Percentiles rank a stretch among this genome's conserved stretches.
These are phyloP conservation scores for Varecia variegata DNA, from an alignment of 2,797 vertebrate genomes.

Conservation along the genomic window DNA sequence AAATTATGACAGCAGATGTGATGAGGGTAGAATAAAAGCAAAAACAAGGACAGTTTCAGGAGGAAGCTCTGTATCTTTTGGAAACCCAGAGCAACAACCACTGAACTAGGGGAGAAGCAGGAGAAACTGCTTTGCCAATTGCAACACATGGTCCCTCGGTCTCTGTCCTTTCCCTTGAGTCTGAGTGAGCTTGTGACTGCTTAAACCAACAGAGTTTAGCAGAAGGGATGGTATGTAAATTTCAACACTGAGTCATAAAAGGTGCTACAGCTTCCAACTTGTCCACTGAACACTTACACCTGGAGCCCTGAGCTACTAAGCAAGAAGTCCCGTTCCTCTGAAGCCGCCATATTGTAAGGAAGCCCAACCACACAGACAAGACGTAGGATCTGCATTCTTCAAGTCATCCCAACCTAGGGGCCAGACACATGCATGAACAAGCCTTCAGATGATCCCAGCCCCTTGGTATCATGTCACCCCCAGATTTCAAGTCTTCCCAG, in stretches of 20 bases:
- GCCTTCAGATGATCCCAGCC: not conserved
- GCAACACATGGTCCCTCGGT: not conserved
- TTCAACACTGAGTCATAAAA: not conserved
- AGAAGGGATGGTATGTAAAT: not conserved
- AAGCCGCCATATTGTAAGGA: not conserved
- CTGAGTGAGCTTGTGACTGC: not conserved
- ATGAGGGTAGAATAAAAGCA: not conserved
- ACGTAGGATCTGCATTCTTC: not conserved
- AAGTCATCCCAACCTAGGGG: not conserved
- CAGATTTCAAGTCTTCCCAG: not conserved
- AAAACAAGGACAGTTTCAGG: not conserved
- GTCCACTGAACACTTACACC: not conserved
- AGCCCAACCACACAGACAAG: not conserved
- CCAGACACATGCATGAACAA: not conserved
- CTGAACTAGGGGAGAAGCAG: not conserved
- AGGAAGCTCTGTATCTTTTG: not conserved
- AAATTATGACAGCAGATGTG: not conserved
- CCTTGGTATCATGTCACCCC: not conserved
- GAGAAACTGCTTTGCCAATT: not conserved
- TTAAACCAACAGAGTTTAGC: not conserved
- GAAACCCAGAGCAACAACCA: not conserved
- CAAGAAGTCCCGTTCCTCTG: not conserved
- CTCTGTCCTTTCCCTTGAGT: not conserved
- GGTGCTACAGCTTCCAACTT: not conserved
- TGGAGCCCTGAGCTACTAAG: not conserved